phyloP scores from a whole-genome alignment of 2,888 invertebrate genomes.

The Dicyrtoma fusca region DNA sequence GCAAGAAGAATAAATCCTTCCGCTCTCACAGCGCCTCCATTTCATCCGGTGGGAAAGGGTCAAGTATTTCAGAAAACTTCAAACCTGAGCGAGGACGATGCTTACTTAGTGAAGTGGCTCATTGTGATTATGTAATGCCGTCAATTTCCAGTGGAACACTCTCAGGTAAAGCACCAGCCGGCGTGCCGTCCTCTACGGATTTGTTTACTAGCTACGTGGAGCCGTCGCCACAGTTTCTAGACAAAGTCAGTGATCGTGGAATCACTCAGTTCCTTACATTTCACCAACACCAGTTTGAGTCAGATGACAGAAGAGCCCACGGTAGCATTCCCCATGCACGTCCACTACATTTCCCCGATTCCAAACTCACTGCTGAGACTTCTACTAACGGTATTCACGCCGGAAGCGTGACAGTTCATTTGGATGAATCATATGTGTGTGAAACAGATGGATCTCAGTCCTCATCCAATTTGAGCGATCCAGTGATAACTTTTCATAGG shows the following conservation, averaged over 20 bases:
- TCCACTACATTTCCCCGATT: neutral
- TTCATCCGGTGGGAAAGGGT: conserved; percentile 14
- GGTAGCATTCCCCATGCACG: neutral
- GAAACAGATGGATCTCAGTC: conserved; percentile 24
- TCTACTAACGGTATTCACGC: neutral
- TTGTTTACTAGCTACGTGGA: conserved; percentile 29
- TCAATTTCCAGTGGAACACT: conserved; percentile 16
- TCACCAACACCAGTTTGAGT: conserved; percentile 25
- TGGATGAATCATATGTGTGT: neutral
- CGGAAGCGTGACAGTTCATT: neutral
- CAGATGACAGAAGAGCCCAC: neutral
- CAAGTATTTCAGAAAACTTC: conserved; percentile 22
- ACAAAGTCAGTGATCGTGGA: conserved; percentile 12
- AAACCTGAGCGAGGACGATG: conserved; percentile 37
- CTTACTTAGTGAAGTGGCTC: conserved; percentile 33
- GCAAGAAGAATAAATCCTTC: conserved; percentile 38
- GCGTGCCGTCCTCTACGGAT: neutral
- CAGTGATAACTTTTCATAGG: conserved; percentile 18
- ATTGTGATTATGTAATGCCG: conserved; percentile 34
- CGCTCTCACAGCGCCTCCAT: conserved; percentile 28
- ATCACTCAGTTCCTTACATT: conserved; percentile 33
- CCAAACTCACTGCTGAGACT: neutral
- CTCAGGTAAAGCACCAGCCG: conserved; percentile 3
- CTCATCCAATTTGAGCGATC: neutral
- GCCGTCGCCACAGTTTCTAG: conserved; percentile 25